These are phyloP conservation scores for Marronus borbonicus DNA, from an alignment of 2,888 invertebrate species.

Conservation along the genomic window DNA sequence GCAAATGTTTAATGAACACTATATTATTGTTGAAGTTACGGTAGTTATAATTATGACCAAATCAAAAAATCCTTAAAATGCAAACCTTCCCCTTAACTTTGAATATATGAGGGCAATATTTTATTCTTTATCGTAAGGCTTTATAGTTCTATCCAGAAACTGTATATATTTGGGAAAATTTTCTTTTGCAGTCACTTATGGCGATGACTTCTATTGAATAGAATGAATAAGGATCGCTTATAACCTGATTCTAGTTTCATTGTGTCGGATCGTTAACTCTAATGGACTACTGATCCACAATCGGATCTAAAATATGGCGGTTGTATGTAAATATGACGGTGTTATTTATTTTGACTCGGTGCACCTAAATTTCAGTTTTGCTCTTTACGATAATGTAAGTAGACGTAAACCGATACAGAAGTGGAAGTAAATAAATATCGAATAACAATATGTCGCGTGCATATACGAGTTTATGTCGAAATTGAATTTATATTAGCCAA, in stretches of 20 bases:
- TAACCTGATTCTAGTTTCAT: slow-evolving; percentile 50
- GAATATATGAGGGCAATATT: background rate
- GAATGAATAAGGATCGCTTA: slow-evolving; percentile 58
- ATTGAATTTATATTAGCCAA: slow-evolving; percentile 16
- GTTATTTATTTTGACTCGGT: slow-evolving; percentile 43
- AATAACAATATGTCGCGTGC: slow-evolving; percentile 18
- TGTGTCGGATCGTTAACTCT: slow-evolving; percentile 48
- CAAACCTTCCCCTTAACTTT: too few species aligned
- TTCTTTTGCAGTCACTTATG: slow-evolving; percentile 51
- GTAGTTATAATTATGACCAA: too few species aligned
- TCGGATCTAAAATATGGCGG: slow-evolving; percentile 44
- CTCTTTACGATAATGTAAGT: slow-evolving; percentile 34
- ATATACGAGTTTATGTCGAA: background rate
- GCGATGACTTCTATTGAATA: slow-evolving; percentile 54
- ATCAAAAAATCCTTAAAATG: too few species aligned
- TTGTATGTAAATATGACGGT: slow-evolving; percentile 42
- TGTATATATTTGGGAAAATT: slow-evolving; percentile 53
- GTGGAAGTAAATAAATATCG: slow-evolving; percentile 17
- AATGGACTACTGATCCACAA: slow-evolving; percentile 49
- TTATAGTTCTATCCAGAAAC: background rate
- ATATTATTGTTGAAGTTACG: too few species aligned
- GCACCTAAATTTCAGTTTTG: slow-evolving; percentile 28
- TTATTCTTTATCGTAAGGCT: too few species aligned
- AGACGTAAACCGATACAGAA: background rate
- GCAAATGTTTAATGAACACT: too few species aligned